phyloP scores from a whole-genome alignment of 2,797 vertebrate species.

The Molossus molossus region DNA sequence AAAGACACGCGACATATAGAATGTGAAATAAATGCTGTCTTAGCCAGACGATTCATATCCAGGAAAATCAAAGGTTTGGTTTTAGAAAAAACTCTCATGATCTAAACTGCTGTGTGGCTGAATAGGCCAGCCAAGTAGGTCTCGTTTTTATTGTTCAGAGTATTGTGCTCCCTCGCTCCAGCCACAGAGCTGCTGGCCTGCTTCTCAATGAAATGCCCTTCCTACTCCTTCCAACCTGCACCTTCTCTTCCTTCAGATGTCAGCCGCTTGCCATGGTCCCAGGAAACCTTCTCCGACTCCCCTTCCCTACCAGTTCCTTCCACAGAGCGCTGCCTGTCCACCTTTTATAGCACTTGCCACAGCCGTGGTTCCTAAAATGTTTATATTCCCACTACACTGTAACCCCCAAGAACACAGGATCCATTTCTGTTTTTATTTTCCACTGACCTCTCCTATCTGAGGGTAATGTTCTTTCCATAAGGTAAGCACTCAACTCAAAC shows the following conservation, averaged over 20 bases:
- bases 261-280: background rate
- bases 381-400: too few species aligned
- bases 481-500: background rate
- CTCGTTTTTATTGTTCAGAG: background rate
- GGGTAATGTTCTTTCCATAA: background rate
- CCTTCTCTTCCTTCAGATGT: background rate
- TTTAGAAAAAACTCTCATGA: background rate
- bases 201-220: background rate
- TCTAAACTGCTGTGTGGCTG: background rate
- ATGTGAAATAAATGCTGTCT: conserved; percentile 21
- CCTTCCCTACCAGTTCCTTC: background rate
- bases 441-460: background rate
- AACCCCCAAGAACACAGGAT: background rate
- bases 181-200: background rate
- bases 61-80: background rate
- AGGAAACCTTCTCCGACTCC: background rate
- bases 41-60: background rate
- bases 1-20: background rate
- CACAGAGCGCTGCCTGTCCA: too few species aligned
- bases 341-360: background rate
- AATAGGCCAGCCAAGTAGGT: background rate
- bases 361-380: background rate
- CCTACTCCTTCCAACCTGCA: too few species aligned
- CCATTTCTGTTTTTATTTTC: background rate
- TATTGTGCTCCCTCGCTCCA: background rate